Base-by-base conservation (phyloP, 2,888 invertebrate genomes). In the Bellardia bayeri region DNA sequence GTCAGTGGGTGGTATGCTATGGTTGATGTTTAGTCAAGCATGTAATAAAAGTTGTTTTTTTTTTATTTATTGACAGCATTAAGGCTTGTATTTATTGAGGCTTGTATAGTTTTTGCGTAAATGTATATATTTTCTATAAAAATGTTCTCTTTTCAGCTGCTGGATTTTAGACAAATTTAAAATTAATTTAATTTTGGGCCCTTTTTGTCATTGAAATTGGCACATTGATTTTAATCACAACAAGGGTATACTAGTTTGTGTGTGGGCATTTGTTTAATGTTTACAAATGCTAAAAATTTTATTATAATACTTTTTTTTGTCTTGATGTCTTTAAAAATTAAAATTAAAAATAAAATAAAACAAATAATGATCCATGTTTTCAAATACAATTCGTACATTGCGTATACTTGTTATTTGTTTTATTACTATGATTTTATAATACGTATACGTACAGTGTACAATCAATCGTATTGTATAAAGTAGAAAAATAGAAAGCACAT, bases 121-220 rank as follows among this genome's bases (percentile, higher is more conserved):
- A 63, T 45, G 33, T 33, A 5, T 33, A 63, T 37, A 11, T 45
- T 63, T 63, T 58, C 9, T 45, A 64, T 37, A 13, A 45, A 11
- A 45, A 45, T 61, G 8, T 45, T 23, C 33, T 56, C 30, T 33
- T n/a, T 3, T 23, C 74, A 56, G 9, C 23, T 71, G 7, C 7
- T 14, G 16, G 68, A n/a, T 81, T 81, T 81, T 16, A 61, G 49
- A 64, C 37, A 23, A 56, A 40, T 78, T 49, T 54, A n/a, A 71
- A 63, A 40, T 49, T 76, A 64, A 85, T 85, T 81, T 71, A 81
- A 85, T 71, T 75, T 81, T 81, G 11, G 37, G 37, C 56, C 45
- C 16, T 13, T 56, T 56, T 75, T 74, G 33, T 33, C n/a, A 37
- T 71, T 14, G 75, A 85, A 81, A 81, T 81, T 75, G 11, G 51